phyloP scores from a whole-genome alignment of 1,140 invertebrate species.

The Bombus sylvicola region DNA sequence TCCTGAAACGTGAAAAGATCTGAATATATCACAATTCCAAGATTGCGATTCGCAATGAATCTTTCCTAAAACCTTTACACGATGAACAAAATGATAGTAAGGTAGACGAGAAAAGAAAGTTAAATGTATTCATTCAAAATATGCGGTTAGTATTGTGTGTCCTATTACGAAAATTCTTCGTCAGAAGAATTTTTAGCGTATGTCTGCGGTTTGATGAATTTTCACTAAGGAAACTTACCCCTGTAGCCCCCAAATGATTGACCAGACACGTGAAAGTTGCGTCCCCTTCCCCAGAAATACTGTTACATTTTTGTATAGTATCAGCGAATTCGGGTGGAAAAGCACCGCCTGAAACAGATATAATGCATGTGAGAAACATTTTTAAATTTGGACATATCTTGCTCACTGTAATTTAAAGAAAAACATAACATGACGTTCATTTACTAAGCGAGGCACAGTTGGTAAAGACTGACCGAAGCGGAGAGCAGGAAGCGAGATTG shows the following conservation, averaged over 20 bases:
- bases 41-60: neutral
- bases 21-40: neutral
- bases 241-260: slow-evolving; percentile 94
- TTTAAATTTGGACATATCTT: slow-evolving; percentile 50
- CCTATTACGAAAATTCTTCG: no score
- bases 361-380: slow-evolving; percentile 48
- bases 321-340: slow-evolving; percentile 93
- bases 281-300: slow-evolving; percentile 92
- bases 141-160: no score
- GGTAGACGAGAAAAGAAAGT: neutral
- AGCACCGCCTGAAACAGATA: slow-evolving; percentile 84
- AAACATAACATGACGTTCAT: slow-evolving; percentile 12
- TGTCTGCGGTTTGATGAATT: neutral
- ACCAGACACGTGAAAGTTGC: slow-evolving; percentile 94
- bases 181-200: neutral
- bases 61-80: neutral
- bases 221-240: slow-evolving; percentile 86
- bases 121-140: neutral
- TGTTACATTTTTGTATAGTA: slow-evolving; percentile 91
- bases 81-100: neutral
- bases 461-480: slow-evolving; percentile 9
- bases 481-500: neutral
- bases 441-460: slow-evolving; percentile 24
- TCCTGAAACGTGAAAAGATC: no score
- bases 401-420: slow-evolving; percentile 33